A percentile compares a stretch with the other conserved stretches of the same genome.
phyloP scores from a whole-genome alignment of 1,140 invertebrate species.

The Drosophila carrolli region DNA sequence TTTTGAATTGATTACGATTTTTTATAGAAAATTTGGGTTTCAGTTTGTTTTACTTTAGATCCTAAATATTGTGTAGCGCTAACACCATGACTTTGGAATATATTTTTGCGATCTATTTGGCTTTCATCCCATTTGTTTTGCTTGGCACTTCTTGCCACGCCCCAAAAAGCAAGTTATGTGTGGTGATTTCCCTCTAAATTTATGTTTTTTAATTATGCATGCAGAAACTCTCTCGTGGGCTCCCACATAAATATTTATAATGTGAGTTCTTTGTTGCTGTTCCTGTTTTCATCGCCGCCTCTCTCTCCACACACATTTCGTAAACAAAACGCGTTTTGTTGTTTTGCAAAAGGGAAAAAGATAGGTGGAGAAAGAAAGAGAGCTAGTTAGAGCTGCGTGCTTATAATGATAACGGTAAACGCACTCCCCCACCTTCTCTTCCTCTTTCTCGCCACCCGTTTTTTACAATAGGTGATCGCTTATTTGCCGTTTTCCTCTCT shows the following conservation, averaged over 20 bases:
- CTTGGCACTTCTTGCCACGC: slow-evolving; percentile 60
- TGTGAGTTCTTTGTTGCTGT: slow-evolving; percentile 50
- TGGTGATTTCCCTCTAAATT: slow-evolving; percentile 19
- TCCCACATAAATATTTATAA: slow-evolving; percentile 63
- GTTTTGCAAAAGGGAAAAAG: slow-evolving; percentile 45
- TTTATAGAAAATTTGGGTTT: no score
- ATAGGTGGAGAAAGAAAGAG: background rate
- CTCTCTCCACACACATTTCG: slow-evolving; percentile 68
- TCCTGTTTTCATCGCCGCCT: slow-evolving; percentile 64
- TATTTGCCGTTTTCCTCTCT: slow-evolving; percentile 9
- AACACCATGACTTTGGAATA: no score
- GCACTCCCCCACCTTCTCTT: background rate
- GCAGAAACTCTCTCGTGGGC: slow-evolving; percentile 56
- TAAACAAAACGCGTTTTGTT: slow-evolving; percentile 79
- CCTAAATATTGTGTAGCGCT: no score
- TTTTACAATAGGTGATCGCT: slow-evolving; percentile 24
- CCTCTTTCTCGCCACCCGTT: background rate
- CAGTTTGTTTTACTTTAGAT: no score
- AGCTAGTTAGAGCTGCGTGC: slow-evolving; percentile 56
- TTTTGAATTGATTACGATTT: no score
- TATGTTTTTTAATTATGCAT: slow-evolving; percentile 69
- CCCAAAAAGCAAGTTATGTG: slow-evolving; percentile 28
- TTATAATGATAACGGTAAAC: slow-evolving; percentile 73
- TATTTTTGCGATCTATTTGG: slow-evolving; percentile 12
- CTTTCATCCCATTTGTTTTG: slow-evolving; percentile 71